Evolutionary conservation across 2,797 vertebrate genomes (phyloP), one percentile per base, ranked within the genome.

Genomic region (Centropyge bicolor): DNA sequence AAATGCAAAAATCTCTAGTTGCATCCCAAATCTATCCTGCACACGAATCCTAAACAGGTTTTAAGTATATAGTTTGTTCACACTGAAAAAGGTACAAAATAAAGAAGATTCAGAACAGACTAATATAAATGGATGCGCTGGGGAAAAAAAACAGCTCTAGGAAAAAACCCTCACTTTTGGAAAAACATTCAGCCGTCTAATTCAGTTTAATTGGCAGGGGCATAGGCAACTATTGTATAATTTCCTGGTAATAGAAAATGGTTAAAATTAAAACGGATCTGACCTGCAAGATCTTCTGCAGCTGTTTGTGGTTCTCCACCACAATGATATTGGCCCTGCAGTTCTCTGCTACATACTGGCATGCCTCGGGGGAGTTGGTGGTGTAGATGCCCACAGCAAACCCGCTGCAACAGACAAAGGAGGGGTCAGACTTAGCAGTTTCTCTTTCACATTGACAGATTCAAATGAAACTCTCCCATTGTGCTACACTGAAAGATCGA

Each of bases 231-330:
- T 52, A 52, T 8, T 65, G 31, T 67, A 22, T 66, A 0, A 19
- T 38, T 24, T 52, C 14, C 14, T 40, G 13, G 49, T 52, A 17
- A 38, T 6, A 38, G 46, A 40, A 66, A 38, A 20, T 19, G 19
- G 3, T 64, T n/a, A n/a, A n/a, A n/a, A n/a, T n/a, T 35, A 48
- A n/a, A 9, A 1, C 41, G 64, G 24, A 36, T 57, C 74, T 96
- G 91, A 99, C 98, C 95, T 98, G 96, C 36, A 98, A 93, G 86
- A 99, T 97, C 85, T 99, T 99, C 94, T 97, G 95, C 62, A 99
- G 92, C 91, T 99, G 98, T 48, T 96, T 96, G 40, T 97, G 91
- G 70, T 99, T 98, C 86, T 99, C 98, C 91, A 99, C 97, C 75
- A 99, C 95, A 0, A 99, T 77, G 62, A 99, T 0, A 0, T 98